Conservation (phyloP, 1,140 invertebrate genomes). For the Manduca sexta region DNA sequence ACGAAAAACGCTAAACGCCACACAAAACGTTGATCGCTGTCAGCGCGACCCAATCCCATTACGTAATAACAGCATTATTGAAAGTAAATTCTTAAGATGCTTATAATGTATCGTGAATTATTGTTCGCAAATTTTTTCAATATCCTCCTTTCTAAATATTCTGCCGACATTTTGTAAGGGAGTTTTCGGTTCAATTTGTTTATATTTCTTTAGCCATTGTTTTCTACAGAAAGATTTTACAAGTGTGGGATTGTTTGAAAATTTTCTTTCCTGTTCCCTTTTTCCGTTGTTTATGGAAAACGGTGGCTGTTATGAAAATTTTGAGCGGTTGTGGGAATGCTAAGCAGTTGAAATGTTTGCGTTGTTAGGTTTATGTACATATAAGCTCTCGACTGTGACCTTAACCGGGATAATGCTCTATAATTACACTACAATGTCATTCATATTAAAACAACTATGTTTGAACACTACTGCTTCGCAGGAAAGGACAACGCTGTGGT, state of each 20-base stretch:
- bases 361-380: neutral
- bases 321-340: neutral
- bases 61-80: constrained; percentile 5
- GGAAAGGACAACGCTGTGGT: no score
- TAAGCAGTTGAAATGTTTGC: neutral
- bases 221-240: constrained; percentile 1
- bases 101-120: constrained; percentile 18
- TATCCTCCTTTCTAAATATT: constrained; percentile 6
- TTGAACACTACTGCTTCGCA: no score
- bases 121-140: constrained; percentile 11
- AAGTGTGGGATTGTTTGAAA: constrained; percentile 3
- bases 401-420: no score
- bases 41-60: neutral
- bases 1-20: no score
- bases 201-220: constrained; percentile 1
- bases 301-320: constrained; percentile 1
- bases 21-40: neutral
- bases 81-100: constrained; percentile 15
- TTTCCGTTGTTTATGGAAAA: neutral
- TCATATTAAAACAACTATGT: no score
- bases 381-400: no score
- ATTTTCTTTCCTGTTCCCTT: neutral
- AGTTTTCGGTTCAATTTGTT: neutral
- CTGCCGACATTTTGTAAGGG: constrained; percentile 2
- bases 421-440: no score